These are phyloP conservation scores for Zosterops japonicus DNA, from an alignment of 2,113 vertebrate species.

Conservation along the genomic window DNA sequence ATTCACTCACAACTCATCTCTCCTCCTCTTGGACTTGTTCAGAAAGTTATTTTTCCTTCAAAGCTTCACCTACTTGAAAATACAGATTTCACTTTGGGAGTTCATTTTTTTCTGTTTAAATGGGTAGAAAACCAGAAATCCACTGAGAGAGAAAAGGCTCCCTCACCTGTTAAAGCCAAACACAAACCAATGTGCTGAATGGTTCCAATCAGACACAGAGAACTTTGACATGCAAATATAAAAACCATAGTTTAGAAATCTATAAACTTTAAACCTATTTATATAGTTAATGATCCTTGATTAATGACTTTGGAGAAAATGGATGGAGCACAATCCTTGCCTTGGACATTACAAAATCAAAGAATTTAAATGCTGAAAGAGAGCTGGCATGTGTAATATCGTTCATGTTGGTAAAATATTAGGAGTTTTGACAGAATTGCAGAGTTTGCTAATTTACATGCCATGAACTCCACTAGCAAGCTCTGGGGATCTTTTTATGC, in stretches of 20 bases:
- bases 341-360: neutral
- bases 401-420: neutral
- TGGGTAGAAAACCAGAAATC: neutral
- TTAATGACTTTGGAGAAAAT: neutral
- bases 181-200: neutral
- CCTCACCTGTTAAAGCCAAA: neutral
- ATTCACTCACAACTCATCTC: neutral
- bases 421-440: neutral
- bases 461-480: neutral
- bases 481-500: conserved; percentile 27
- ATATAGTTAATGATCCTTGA: neutral
- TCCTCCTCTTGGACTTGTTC: neutral
- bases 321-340: neutral
- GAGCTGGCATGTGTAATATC: neutral
- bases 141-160: neutral
- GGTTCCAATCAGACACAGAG: neutral
- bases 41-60: neutral
- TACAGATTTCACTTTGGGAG: neutral
- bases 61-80: neutral
- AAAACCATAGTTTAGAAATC: neutral
- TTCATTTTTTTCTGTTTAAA: neutral
- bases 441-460: neutral
- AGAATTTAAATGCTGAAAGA: neutral
- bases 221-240: neutral
- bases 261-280: neutral